Base-by-base conservation (phyloP, 2,888 invertebrate genomes). In the Tachina fera region DNA sequence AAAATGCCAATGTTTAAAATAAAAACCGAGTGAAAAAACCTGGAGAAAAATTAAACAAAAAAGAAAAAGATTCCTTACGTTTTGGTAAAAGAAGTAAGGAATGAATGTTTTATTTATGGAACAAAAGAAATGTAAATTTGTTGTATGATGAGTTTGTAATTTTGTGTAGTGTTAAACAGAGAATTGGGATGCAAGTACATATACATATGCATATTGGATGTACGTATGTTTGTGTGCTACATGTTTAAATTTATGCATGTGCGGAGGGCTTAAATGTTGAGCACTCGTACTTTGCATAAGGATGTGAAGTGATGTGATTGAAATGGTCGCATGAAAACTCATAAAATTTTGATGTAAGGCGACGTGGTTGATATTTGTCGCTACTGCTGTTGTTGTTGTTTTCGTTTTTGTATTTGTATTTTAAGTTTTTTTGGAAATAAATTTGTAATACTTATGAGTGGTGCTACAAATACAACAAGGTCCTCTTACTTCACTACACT, bases 21-120 rank as follows among this genome's bases (percentile, higher is more conserved):
- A 70, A 82, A 75, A 68, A 70, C 41, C 68, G 9, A 78, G 9
- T 53, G 9, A 53, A 45, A 58, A 65, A 67, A 51, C 31, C 3
- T 5, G 19, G 16, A 14, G 31, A 76, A 63, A 71, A 65, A 43
- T 22, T 56, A 1, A 16, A 67, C 41, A 58, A 19, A 76, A 71
- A 31, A 31, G 4, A 31, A 31, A 31, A 65, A 76, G 72, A 81
- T 77, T 80, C 79, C 83, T 86, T 86, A 51, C 74, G 70, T 86
- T 86, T 86, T 67, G 58, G 53, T 75, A 56, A n/a, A 74, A 82
- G 71, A 47, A 76, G 43, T 74, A 70, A 58, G 75, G 47, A 86
- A 86, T 79, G 86, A 83, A 86, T 86, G 83, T 86, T 80, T 86
- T 86, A 86, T 86, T 86, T 86, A 83, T 86, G 79, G 82, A 86